These are phyloP conservation scores for Chelon auratus DNA, from an alignment of 2,797 vertebrate genomes.

Conservation along the genomic window DNA sequence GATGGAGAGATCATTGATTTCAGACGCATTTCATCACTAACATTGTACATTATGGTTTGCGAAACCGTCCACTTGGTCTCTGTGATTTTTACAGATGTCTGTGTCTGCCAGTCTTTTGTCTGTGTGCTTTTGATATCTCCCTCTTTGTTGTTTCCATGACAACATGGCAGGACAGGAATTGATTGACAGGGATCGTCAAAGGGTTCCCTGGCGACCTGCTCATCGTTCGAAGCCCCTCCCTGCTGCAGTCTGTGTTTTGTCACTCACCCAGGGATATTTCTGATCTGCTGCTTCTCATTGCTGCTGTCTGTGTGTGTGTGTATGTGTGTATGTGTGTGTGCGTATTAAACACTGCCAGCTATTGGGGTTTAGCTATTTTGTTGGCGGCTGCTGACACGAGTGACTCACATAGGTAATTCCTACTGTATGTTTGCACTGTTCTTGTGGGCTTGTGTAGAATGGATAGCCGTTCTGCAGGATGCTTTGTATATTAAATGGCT, in stretches of 20 bases:
- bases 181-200: slow-evolving; percentile 86
- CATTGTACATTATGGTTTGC: slow-evolving; percentile 61
- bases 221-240: slow-evolving; percentile 78
- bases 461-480: slow-evolving; percentile 63
- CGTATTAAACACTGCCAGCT: slow-evolving; percentile 70
- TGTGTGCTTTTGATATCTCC: slow-evolving; percentile 81
- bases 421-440: slow-evolving; percentile 69
- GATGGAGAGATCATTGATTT: slow-evolving; percentile 64
- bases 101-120: slow-evolving; percentile 82
- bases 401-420: slow-evolving; percentile 78
- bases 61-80: slow-evolving; percentile 71
- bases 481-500: slow-evolving; percentile 76
- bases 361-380: slow-evolving; percentile 69
- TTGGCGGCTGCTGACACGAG: slow-evolving; percentile 55
- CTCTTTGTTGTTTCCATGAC: slow-evolving; percentile 86
- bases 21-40: slow-evolving; percentile 62
- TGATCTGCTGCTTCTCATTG: slow-evolving; percentile 76
- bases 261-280: slow-evolving; percentile 82
- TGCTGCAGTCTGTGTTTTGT: slow-evolving; percentile 81
- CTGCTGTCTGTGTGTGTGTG: slow-evolving; percentile 49
- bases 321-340: slow-evolving; percentile 30
- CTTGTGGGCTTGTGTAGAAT: slow-evolving; percentile 56
- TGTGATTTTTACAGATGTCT: slow-evolving; percentile 82
- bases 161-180: slow-evolving; percentile 84
- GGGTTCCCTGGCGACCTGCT: slow-evolving; percentile 81